Conservation (phyloP, 1,140 invertebrate species). For the Coptotermes formosanus region DNA sequence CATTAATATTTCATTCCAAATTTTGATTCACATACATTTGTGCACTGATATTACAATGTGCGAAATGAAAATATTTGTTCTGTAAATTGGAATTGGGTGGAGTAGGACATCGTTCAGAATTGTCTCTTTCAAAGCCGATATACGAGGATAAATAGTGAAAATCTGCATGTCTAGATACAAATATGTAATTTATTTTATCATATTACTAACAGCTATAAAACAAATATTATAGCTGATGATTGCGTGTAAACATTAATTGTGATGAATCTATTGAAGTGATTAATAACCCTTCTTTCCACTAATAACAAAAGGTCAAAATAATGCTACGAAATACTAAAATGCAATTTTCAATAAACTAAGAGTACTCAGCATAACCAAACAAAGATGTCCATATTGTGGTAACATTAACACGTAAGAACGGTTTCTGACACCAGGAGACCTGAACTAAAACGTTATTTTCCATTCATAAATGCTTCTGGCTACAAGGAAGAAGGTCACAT, state of each 20-base stretch:
- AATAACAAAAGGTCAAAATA: no score
- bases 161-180: not conserved
- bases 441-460: no score
- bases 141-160: not conserved
- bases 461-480: no score
- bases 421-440: no score
- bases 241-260: not conserved
- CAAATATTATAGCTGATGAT: not conserved
- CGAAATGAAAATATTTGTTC: not conserved
- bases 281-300: no score
- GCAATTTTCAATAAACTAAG: no score
- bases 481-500: no score
- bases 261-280: no score
- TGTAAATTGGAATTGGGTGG: not conserved
- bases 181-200: not conserved
- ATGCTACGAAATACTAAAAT: no score
- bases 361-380: no score
- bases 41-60: not conserved
- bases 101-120: not conserved
- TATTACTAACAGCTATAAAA: not conserved
- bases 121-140: not conserved
- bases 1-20: not conserved
- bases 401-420: no score
- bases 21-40: not conserved
- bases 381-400: no score